Base-by-base conservation (phyloP, 2,797 vertebrate species). In the Crocodylus rhombifer region DNA sequence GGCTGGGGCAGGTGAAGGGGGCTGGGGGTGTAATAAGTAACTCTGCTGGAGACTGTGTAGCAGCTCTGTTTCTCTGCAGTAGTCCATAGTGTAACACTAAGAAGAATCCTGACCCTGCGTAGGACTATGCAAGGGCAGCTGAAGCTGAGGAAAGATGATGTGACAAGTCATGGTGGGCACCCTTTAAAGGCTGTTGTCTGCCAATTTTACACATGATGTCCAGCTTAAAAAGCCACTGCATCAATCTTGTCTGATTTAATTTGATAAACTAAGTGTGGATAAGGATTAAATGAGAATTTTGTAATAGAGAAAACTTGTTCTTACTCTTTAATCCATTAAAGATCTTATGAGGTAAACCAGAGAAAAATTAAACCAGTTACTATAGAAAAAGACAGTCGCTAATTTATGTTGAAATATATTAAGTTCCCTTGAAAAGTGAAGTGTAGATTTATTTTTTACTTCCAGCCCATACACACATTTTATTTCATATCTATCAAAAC, bases 191-290 rank as follows among this genome's bases (percentile, higher is more conserved):
- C 99, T 98, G 98, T 99, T 99, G 99, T 99, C 99, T 99, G 98
- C 98, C 98, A 98, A 99, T 99, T 99, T 99, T 99, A 99, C 99
- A 99, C 99, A 99, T 98, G 98, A 99, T 98, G 98, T 98, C 98
- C 81, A 57, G 96, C 97, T 98, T 98, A 97, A 99, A 99, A 99
- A 98, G 98, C 98, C 98, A 94, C 97, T 92, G 98, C 98, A 98
- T 99, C 98, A 98, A 98, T 98, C 98, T 98, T 99, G 99, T 99
- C 98, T 98, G 98, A 98, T 99, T 99, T 99, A 98, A 99, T 99
- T 99, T 99, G 99, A 99, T 99, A 99, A 99, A 99, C 99, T 98
- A 98, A 98, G 98, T 99, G 98, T 98, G 98, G 99, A 99, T 99
- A 99, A 98, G 99, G 98, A 99, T 99, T 99, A 99, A 99, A 99